A percentile compares a stretch with the other conserved stretches of the same genome.
These are phyloP conservation scores for Etheostoma perlongum DNA, from an alignment of 2,797 vertebrate genomes.

Conservation along the genomic window DNA sequence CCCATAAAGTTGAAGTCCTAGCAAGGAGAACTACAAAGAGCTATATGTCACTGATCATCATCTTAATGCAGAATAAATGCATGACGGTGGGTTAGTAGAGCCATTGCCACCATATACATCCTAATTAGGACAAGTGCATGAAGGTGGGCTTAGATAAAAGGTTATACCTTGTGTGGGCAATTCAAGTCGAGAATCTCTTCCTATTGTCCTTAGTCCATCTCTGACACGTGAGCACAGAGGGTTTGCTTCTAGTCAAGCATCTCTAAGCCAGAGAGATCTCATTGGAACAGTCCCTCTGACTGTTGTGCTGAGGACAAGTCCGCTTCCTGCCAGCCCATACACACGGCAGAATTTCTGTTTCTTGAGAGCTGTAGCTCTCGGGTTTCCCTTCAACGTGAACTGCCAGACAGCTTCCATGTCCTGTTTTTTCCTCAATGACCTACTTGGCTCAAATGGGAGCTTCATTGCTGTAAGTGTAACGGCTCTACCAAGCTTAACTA, in stretches of 20 bases:
- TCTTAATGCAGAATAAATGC: neutral
- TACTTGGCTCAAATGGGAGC: constrained; percentile 53
- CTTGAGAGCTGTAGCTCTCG: constrained; percentile 17
- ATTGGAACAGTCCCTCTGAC: constrained; percentile 35
- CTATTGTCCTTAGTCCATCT: neutral
- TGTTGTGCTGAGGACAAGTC: constrained; percentile 45
- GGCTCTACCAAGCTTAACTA: constrained; percentile 31
- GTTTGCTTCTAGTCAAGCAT: constrained; percentile 40
- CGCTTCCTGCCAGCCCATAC: constrained; percentile 16
- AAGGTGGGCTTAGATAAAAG: neutral
- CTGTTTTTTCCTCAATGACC: constrained; percentile 53
- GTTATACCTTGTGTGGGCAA: neutral
- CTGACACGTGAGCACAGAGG: neutral
- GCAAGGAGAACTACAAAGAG: neutral
- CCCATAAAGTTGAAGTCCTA: neutral
- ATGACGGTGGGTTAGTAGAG: neutral
- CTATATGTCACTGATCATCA: neutral
- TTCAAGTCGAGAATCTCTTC: constrained; percentile 31
- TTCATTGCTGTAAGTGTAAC: constrained; percentile 18
- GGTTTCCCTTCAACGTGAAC: constrained; percentile 26
- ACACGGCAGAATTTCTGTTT: constrained; percentile 17
- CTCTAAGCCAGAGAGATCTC: constrained; percentile 54
- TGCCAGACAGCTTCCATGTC: constrained; percentile 16
- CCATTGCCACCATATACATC: too few relatives aligned
- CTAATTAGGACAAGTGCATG: neutral